Conservation (phyloP, 2,888 invertebrate species). For the Cremastinae sp. region DNA sequence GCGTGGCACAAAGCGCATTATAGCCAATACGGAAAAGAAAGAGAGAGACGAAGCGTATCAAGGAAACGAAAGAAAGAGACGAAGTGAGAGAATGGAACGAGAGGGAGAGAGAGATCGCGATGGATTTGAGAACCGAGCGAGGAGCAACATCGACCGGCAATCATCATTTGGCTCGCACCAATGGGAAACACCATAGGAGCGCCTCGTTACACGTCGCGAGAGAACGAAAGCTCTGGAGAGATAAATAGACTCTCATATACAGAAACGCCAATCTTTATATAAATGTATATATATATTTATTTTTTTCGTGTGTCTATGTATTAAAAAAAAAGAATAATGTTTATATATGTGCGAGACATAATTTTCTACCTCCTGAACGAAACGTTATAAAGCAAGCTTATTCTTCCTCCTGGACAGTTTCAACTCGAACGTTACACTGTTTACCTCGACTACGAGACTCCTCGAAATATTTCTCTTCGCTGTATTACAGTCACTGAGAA, state of each 20-base stretch:
- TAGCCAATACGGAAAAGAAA: constrained; percentile 23
- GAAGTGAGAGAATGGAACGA: constrained; percentile 12
- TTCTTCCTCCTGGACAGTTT: constrained; percentile 53
- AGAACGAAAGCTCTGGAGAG: constrained; percentile 35
- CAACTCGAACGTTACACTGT: constrained; percentile 50
- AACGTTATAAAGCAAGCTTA: constrained; percentile 55
- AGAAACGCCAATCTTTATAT: background rate
- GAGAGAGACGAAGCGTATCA: constrained; percentile 15
- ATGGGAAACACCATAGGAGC: constrained; percentile 75
- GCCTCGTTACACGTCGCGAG: constrained; percentile 54
- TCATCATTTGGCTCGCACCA: constrained; percentile 76
- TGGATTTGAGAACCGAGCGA: constrained; percentile 40
- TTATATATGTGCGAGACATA: constrained; percentile 1
- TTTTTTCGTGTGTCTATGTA: background rate
- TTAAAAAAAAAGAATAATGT: constrained; percentile 1
- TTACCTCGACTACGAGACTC: constrained; percentile 22
- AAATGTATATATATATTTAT: background rate
- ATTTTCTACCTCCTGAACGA: constrained; percentile 39
- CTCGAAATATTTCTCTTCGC: background rate
- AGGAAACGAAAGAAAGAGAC: background rate
- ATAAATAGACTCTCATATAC: constrained; percentile 32
- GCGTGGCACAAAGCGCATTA: constrained; percentile 59
- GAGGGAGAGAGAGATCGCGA: constrained; percentile 26
- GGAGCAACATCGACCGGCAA: constrained; percentile 70
- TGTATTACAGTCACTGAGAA: background rate